Percentiles rank a stretch among this genome's conserved stretches.
These are phyloP conservation scores for Aphidius gifuensis DNA, from an alignment of 1,140 invertebrate species.

Conservation along the genomic window DNA sequence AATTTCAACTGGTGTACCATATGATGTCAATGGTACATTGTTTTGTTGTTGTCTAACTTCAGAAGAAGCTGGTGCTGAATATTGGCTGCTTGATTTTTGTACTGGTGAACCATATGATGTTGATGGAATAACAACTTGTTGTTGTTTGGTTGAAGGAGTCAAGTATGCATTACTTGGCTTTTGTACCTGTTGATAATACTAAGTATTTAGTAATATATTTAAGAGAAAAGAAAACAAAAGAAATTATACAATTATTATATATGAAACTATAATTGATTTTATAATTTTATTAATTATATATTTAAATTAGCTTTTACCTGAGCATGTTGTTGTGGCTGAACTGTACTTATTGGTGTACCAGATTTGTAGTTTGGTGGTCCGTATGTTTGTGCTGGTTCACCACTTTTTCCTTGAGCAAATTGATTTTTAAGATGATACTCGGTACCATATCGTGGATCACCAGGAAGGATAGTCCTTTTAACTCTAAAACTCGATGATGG, in stretches of 20 bases:
- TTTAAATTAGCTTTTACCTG: background rate
- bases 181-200: background rate
- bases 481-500: slow-evolving; percentile 10
- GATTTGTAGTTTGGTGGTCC: slow-evolving; percentile 28
- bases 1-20: background rate
- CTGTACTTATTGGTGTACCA: slow-evolving; percentile 13
- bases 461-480: slow-evolving; percentile 43
- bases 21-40: background rate
- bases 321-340: background rate
- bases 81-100: too few species aligned
- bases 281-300: too few species aligned
- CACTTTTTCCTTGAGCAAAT: slow-evolving; percentile 22
- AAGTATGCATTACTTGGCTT: too few species aligned
- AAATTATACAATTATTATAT: too few species aligned
- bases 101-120: too few species aligned
- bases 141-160: too few species aligned
- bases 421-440: slow-evolving; percentile 33
- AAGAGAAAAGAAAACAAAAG: background rate
- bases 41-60: background rate
- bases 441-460: slow-evolving; percentile 44
- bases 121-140: too few species aligned
- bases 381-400: slow-evolving; percentile 20
- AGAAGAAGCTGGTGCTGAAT: too few species aligned
- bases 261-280: too few species aligned
- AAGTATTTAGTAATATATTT: slow-evolving; percentile 3